A percentile compares a stretch with the other conserved stretches of the same genome.
phyloP scores from a whole-genome alignment of 2,797 vertebrate genomes.

The Pseudocheirus occidentalis region DNA sequence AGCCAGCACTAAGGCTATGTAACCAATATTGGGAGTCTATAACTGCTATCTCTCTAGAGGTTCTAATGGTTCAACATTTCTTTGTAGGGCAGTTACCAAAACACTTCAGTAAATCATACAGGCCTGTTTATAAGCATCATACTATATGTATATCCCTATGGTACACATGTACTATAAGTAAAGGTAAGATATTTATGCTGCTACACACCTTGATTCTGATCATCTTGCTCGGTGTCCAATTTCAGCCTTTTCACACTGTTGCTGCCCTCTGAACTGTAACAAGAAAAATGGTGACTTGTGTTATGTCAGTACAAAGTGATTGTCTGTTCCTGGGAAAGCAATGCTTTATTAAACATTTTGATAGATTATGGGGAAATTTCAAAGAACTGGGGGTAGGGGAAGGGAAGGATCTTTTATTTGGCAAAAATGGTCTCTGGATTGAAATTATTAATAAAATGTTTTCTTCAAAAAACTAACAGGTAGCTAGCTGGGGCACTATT shows the following conservation, averaged over 20 bases:
- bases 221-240: conserved; percentile 86
- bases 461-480: conserved; percentile 20
- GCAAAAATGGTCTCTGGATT: conserved; percentile 38
- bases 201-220: conserved; percentile 90
- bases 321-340: conserved; percentile 19
- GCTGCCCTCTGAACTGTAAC: conserved; percentile 91
- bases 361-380: conserved; percentile 1
- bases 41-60: conserved; percentile 22
- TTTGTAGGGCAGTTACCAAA: conserved; percentile 29
- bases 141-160: neutral
- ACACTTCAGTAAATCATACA: neutral
- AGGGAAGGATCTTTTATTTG: conserved; percentile 41
- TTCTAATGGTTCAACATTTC: neutral
- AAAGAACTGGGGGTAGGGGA: neutral
- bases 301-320: neutral
- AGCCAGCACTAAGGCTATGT: conserved; percentile 29
- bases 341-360: conserved; percentile 15
- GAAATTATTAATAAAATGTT: conserved; percentile 36
- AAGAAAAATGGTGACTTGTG: conserved; percentile 55
- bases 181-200: neutral
- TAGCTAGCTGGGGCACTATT: neutral
- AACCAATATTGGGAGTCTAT: conserved; percentile 31
- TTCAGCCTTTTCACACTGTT: conserved; percentile 95
- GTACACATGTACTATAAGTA: neutral
- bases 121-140: neutral